Evolutionary conservation across 2,113 vertebrate species (phyloP), one percentile per base, ranked within the genome.

Genomic region (Dipodomys spectabilis): DNA sequence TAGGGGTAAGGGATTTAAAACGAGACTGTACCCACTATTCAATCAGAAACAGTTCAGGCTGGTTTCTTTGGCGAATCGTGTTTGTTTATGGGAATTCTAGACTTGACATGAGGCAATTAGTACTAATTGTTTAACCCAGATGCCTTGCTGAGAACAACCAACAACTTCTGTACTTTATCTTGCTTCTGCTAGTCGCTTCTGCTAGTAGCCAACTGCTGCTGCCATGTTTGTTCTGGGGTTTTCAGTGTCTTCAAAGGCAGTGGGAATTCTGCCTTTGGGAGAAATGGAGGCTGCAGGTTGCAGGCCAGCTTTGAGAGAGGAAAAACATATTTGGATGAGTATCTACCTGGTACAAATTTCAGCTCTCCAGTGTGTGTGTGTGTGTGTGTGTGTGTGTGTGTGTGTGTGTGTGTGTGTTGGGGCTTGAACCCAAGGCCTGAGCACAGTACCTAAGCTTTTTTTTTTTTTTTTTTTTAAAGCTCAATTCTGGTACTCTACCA

Each of bases 71-170:
- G 53, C 98, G 98, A 98, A 98, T 98, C 97, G 96, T 98, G 98
- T 99, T 99, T 99, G 98, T 99, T 99, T 99, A 98, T 98, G 97
- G 98, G 98, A 96, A 98, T 97, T 98, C 98, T 98, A 98, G 98
- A 97, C 98, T 98, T 99, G 98, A 99, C 98, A 98, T 98, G 98
- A 98, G 98, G 98, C 98, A 98, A 99, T 99, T 98, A 98, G 98
- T 98, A 98, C 98, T 98, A 98, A 99, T 98, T 98, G 98, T 98
- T 98, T 98, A 98, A 99, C 98, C 98, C 98, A 98, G 98, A 98
- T 98, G 98, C 98, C 98, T 98, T 97, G 98, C 98, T 98, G 98
- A 98, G 98, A 98, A 97, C 98, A 98, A 98, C 97, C 98, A 98
- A 98, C 97, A 98, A 98, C 98, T 98, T 99, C 97, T 97, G 97